Percentiles rank a stretch among this genome's conserved stretches.
phyloP scores from a whole-genome alignment of 2,888 invertebrate genomes.

The Oscheius sp. region DNA sequence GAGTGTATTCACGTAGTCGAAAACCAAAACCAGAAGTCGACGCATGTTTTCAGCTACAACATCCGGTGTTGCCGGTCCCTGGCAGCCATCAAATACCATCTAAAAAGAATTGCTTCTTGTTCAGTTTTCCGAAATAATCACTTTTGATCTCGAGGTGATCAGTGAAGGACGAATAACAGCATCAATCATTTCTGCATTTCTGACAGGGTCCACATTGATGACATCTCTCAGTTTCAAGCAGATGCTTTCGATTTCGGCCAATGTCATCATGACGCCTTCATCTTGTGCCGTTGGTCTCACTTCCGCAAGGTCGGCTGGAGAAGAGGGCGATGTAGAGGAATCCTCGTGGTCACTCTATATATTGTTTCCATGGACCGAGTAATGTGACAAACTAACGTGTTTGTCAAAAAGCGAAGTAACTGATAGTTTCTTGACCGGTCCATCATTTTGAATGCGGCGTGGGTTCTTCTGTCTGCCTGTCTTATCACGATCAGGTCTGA shows the following conservation, averaged over 20 bases:
- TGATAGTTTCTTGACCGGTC: constrained; percentile 7
- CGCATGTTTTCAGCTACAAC: constrained; percentile 47
- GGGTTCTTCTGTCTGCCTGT: constrained; percentile 72
- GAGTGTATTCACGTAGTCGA: constrained; percentile 71
- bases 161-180: constrained; percentile 53
- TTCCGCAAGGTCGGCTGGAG: constrained; percentile 42
- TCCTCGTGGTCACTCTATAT: constrained; percentile 47
- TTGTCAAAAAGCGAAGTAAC: constrained; percentile 11
- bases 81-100: constrained; percentile 60
- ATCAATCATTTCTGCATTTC: constrained; percentile 43
- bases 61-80: constrained; percentile 40
- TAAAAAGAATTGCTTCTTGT: constrained; percentile 40
- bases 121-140: constrained; percentile 3
- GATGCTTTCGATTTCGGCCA: constrained; percentile 68
- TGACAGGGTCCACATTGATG: constrained; percentile 29
- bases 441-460: constrained; percentile 44
- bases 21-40: constrained; percentile 60
- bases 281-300: constrained; percentile 39
- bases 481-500: constrained; percentile 72
- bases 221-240: constrained; percentile 54
- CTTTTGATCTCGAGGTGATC: constrained; percentile 49
- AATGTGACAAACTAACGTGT: constrained; percentile 9
- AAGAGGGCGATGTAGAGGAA: constrained; percentile 41
- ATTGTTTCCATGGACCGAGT: background rate
- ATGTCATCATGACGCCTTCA: constrained; percentile 60